Conservation (phyloP, 2,797 vertebrate species). For the Heliangelus exortis region DNA sequence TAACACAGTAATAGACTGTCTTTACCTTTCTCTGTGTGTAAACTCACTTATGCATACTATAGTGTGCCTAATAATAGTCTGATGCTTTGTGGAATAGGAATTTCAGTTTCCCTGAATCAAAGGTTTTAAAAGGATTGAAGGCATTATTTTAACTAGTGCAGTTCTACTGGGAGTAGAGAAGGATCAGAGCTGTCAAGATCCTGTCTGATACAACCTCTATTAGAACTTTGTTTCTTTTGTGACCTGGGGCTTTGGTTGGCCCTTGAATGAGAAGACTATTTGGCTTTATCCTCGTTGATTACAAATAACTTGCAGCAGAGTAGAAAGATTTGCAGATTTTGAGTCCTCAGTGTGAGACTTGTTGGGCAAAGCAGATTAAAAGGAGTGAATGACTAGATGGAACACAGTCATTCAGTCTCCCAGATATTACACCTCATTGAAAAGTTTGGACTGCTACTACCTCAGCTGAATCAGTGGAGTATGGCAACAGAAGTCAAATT, state of each 20-base stretch:
- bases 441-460: background rate
- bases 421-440: constrained; percentile 12
- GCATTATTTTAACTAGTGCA: background rate
- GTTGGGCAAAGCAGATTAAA: constrained; percentile 36
- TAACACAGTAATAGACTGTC: background rate
- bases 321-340: constrained; percentile 18
- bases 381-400: background rate
- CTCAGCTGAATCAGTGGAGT: background rate
- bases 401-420: background rate
- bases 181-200: background rate
- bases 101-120: background rate
- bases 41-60: background rate
- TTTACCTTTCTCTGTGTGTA: background rate
- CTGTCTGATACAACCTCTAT: background rate
- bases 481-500: background rate
- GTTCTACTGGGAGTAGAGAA: background rate
- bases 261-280: background rate
- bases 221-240: background rate
- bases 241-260: background rate
- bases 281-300: background rate
- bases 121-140: background rate
- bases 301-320: background rate
- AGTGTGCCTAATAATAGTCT: background rate
- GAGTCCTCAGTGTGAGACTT: background rate
- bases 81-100: background rate